Base-by-base conservation (phyloP, 2,113 vertebrate species). In the Ranitomeya imitator region DNA sequence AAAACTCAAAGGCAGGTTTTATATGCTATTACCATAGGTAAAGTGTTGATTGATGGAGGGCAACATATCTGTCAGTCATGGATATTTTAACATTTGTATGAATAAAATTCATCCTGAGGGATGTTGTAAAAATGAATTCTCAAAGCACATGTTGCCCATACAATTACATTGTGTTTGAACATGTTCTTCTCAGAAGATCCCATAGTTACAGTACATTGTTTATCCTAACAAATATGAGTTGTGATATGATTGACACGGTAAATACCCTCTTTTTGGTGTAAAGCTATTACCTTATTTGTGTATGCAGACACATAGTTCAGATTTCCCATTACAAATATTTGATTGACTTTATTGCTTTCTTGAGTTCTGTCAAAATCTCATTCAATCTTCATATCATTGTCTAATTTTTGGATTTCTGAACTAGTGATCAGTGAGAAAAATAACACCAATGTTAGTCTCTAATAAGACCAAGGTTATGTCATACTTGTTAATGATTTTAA, bases 21-120 rank as follows among this genome's bases (percentile, higher is more conserved):
- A 60, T 31, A 23, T 60, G 55, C 78, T 80, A 31, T 31, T 80
- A 60, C 13, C 6, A 57, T 79, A 80, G 13, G 55, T 80, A 80
- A 80, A 80, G 78, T 16, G 78, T 19, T 85, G 85, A 86, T 78
- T 86, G 85, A 86, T 86, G 79, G 60, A 86, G 85, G 85, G 59
- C 85, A 79, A 86, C 26, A 74, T 86, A 78, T 86, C 85, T 86
- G 85, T 86, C 85, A 86, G 59, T 86, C 73, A 86, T 14, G 57
- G 85, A 52, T 52, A 86, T 78, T 79, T 63, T 77, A 78, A 65
- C 74, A 86, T 86, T 86, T 86, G 74, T 86, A 77, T 79, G 60
- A 65, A 51, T 86, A 78, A 86, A 86, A 86, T 86, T 65, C 74
- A 54, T 79, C 85, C 85, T 79, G 85, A 65, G 85, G 74, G 84